These are phyloP conservation scores for Rousettus madagascariensis DNA, from an alignment of 2,797 vertebrate genomes.

Conservation along the genomic window DNA sequence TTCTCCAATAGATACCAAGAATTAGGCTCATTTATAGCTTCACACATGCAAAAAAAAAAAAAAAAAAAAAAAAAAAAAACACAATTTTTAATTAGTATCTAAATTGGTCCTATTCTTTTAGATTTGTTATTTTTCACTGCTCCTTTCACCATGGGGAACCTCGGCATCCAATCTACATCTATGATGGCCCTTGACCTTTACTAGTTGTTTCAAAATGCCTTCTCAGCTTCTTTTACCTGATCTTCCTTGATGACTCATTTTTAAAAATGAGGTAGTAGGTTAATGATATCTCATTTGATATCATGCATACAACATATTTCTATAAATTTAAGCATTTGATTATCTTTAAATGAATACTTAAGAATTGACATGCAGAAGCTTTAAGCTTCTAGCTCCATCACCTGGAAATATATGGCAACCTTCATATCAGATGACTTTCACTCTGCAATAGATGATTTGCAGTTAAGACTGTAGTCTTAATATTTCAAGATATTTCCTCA, in stretches of 20 bases:
- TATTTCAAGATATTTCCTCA: neutral
- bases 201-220: neutral
- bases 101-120: neutral
- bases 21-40: neutral
- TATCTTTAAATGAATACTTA: slow-evolving; percentile 28
- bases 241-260: neutral
- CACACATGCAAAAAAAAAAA: neutral
- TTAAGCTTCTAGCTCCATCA: slow-evolving; percentile 3
- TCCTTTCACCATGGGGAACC: neutral
- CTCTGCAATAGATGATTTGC: neutral
- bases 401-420: neutral
- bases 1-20: neutral
- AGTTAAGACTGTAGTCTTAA: neutral
- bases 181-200: neutral
- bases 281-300: neutral
- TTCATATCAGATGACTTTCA: neutral
- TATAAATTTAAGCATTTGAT: slow-evolving; percentile 15
- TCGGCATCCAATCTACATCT: neutral
- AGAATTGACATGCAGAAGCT: neutral
- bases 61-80: neutral
- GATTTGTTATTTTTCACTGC: neutral
- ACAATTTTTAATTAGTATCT: neutral
- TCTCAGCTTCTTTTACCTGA: neutral
- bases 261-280: neutral
- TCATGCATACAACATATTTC: neutral